Percentiles rank a stretch among this genome's conserved stretches.
These are phyloP conservation scores for Trachelus troglodyta DNA, from an alignment of 2,888 invertebrate genomes.

Conservation along the genomic window DNA sequence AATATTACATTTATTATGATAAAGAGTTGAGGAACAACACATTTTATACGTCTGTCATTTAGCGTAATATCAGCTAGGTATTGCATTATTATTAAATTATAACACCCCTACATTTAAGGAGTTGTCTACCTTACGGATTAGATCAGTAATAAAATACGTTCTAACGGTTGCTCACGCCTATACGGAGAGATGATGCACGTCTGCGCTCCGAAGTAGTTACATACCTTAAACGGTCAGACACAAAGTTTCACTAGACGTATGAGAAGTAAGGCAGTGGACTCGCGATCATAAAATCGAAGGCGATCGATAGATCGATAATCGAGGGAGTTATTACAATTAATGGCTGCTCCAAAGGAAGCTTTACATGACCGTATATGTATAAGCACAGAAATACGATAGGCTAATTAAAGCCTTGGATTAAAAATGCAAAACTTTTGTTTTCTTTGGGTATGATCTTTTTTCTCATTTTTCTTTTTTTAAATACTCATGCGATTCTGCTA, in stretches of 20 bases:
- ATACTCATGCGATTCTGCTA: no score
- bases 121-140: neutral
- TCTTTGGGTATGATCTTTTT: neutral
- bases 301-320: neutral
- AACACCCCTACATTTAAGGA: slow-evolving; percentile 5
- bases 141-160: neutral
- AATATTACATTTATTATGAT: slow-evolving; percentile 17
- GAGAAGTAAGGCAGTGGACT: neutral
- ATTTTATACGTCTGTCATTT: slow-evolving; percentile 30
- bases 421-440: neutral
- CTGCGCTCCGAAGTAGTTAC: neutral
- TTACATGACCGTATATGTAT: neutral
- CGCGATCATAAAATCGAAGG: neutral
- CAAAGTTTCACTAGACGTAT: neutral
- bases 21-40: slow-evolving; percentile 16
- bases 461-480: neutral
- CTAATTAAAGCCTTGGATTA: neutral
- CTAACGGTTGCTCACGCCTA: neutral
- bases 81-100: slow-evolving; percentile 23
- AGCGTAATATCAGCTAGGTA: slow-evolving; percentile 17
- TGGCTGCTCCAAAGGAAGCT: neutral
- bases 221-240: neutral
- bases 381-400: neutral
- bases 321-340: neutral
- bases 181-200: neutral